These are phyloP conservation scores for Peromyscus eremicus DNA, from an alignment of 2,797 vertebrate genomes.

Conservation along the genomic window DNA sequence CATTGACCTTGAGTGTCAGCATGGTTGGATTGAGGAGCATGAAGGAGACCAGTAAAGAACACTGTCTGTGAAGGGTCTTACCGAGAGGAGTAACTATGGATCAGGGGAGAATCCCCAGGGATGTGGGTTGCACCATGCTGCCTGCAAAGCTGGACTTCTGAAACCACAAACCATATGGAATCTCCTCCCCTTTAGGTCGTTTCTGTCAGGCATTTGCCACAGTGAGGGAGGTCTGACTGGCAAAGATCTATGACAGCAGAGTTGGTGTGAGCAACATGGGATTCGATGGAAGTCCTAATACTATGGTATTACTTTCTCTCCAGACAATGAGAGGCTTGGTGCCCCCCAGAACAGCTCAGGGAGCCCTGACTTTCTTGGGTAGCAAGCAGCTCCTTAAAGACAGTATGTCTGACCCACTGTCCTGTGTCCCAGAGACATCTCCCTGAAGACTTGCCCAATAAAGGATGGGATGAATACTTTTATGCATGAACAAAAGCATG, in stretches of 20 bases:
- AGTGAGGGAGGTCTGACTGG: not conserved
- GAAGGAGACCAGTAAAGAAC: too few relatives aligned
- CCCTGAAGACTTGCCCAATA: not conserved
- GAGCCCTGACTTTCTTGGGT: not conserved
- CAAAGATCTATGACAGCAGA: not conserved
- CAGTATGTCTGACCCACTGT: not conserved
- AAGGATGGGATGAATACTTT: not conserved
- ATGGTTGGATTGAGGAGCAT: not conserved
- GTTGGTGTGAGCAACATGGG: not conserved
- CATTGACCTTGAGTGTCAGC: not conserved
- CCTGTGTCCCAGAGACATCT: not conserved
- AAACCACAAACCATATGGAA: not conserved
- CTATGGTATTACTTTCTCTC: not conserved
- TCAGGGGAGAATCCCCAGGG: not conserved
- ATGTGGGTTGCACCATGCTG: not conserved
- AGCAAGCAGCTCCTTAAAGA: not conserved
- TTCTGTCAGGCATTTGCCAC: not conserved
- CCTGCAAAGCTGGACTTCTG: not conserved
- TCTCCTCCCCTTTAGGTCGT: not conserved
- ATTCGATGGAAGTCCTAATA: not conserved
- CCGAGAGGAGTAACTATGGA: not conserved
- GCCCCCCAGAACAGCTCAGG: too few relatives aligned
- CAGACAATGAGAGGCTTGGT: not conserved
- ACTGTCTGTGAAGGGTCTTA: not conserved
- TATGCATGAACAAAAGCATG: not conserved